Evolutionary conservation across 35 echinoderm and acorn worm species (phyloP).

Genomic region (Apostichopus californicus): DNA sequence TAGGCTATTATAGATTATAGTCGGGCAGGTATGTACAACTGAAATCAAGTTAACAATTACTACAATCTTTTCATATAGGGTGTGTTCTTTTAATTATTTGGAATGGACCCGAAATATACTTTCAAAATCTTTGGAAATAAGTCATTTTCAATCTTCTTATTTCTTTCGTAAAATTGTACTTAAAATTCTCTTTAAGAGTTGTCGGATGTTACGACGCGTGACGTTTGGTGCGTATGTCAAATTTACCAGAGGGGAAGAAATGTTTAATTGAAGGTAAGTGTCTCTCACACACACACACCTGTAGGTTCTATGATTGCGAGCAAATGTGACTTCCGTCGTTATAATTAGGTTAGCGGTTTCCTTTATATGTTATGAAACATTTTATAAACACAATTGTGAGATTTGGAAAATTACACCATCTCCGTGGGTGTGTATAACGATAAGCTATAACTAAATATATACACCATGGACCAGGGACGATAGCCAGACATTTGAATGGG

Average conservation of each 20-base stretch:
- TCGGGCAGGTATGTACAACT: no score
- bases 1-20: no score
- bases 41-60: no score
- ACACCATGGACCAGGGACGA: no score
- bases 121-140: background rate
- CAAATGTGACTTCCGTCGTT: background rate
- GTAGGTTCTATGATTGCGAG: background rate
- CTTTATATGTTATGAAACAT: background rate
- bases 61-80: no score
- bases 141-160: background rate
- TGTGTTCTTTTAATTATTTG: no score
- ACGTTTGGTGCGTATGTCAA: background rate
- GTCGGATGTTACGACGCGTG: background rate
- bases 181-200: background rate
- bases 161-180: background rate
- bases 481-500: no score
- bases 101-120: no score
- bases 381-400: background rate
- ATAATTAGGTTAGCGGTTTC: background rate
- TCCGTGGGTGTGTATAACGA: no score
- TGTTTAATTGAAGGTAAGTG: constrained; percentile 19
- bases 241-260: constrained; percentile 12
- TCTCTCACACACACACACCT: background rate
- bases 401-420: background rate
- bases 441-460: no score